These are phyloP conservation scores for Jordanella pulchra DNA, from an alignment of 2,797 vertebrate species.

Conservation along the genomic window DNA sequence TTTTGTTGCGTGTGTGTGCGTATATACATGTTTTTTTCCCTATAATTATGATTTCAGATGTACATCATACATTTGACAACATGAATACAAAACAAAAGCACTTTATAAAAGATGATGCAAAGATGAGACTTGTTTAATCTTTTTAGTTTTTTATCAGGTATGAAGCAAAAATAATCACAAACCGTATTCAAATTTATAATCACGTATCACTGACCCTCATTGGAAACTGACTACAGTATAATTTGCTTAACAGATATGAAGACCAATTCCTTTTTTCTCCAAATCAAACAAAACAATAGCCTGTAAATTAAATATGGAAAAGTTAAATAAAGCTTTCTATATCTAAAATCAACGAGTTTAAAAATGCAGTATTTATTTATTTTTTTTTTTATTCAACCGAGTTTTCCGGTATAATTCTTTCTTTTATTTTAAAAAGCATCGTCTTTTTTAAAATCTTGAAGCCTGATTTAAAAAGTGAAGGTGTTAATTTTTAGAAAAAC, in stretches of 20 bases:
- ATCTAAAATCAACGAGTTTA: neutral
- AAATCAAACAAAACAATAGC: neutral
- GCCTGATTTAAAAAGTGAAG: neutral
- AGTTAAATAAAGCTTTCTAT: neutral
- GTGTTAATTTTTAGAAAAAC: neutral
- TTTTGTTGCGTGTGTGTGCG: too few relatives aligned
- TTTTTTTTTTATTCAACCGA: neutral
- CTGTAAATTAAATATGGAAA: too few relatives aligned
- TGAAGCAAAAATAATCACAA: neutral
- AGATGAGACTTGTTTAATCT: neutral
- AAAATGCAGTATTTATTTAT: neutral
- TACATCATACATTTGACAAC: too few relatives aligned
- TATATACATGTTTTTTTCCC: too few relatives aligned
- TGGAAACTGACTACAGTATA: neutral
- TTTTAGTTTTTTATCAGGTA: neutral
- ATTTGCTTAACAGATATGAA: neutral
- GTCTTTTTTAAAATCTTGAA: neutral
- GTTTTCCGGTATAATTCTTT: neutral
- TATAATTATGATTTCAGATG: too few relatives aligned
- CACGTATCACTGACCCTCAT: neutral
- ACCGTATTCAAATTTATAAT: neutral
- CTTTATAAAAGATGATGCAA: neutral
- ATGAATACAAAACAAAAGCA: too few relatives aligned
- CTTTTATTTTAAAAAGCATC: neutral
- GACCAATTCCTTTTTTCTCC: too few relatives aligned